Conservation (phyloP, 2,888 invertebrate genomes). For the Sclerodermus sp. region DNA sequence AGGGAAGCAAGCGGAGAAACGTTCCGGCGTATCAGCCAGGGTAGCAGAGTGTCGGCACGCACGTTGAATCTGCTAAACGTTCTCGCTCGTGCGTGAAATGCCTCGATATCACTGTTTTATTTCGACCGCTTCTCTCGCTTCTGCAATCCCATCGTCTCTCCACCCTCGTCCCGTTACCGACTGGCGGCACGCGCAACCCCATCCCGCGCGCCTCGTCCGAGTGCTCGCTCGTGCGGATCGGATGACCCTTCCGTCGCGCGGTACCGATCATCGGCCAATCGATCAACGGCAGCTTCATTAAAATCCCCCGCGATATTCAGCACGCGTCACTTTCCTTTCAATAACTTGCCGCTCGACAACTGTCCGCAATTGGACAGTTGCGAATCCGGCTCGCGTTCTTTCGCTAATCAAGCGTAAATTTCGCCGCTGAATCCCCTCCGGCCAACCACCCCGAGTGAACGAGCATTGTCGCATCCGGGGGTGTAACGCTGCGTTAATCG, state of each 20-base stretch:
- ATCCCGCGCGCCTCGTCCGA: slow-evolving; percentile 19
- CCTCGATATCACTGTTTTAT: slow-evolving; percentile 58
- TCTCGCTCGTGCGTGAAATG: slow-evolving; percentile 58
- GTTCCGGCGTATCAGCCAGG: too few species aligned
- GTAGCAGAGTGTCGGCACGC: slow-evolving; percentile 52
- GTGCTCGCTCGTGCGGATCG: slow-evolving; percentile 31
- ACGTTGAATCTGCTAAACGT: slow-evolving; percentile 58
- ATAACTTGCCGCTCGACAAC: background rate
- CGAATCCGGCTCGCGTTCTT: too few species aligned
- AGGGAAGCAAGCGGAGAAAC: too few species aligned
- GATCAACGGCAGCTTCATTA: slow-evolving; percentile 18
- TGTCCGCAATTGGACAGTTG: background rate
- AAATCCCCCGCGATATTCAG: background rate
- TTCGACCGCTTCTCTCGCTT: slow-evolving; percentile 38
- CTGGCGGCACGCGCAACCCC: slow-evolving; percentile 26
- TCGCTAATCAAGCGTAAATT: too few species aligned
- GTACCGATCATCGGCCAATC: slow-evolving; percentile 31
- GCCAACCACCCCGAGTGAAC: too few species aligned
- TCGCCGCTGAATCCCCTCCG: too few species aligned
- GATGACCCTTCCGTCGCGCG: slow-evolving; percentile 29
- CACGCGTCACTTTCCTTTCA: background rate
- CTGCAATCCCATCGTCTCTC: slow-evolving; percentile 41
- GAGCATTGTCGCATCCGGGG: too few species aligned
- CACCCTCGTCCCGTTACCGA: slow-evolving; percentile 24
- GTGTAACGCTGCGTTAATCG: too few species aligned